phyloP scores from a whole-genome alignment of 2,113 vertebrate genomes.

The Sturnira hondurensis region DNA sequence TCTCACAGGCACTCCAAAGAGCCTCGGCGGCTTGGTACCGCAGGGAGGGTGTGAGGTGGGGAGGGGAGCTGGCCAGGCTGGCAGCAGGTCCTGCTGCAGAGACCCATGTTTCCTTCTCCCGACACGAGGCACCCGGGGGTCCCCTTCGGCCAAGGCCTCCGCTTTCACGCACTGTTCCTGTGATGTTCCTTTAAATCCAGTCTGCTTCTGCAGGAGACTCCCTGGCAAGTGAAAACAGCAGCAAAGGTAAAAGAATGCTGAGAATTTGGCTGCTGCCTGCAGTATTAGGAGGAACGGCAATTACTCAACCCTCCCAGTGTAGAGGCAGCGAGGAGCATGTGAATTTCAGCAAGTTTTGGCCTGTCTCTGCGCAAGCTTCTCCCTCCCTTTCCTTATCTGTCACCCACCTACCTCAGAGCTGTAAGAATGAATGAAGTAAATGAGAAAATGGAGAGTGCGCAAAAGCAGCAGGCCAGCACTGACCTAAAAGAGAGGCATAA shows the following conservation, averaged over 20 bases:
- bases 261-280: conserved; percentile 72
- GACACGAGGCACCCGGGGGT: fast-evolving
- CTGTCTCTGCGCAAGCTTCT: conserved; percentile 52
- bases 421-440: conserved; percentile 19
- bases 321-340: conserved; percentile 56
- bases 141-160: neutral
- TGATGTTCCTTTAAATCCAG: conserved; percentile 66
- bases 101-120: neutral
- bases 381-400: conserved; percentile 47
- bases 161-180: neutral
- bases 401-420: conserved; percentile 49
- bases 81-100: neutral
- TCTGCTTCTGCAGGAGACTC: conserved; percentile 67
- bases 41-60: fast-evolving
- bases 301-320: conserved; percentile 68
- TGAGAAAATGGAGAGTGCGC: conserved; percentile 33
- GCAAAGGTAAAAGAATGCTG: conserved; percentile 75
- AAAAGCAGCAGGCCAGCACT: neutral
- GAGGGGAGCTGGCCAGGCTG: neutral
- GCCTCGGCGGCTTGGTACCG: neutral
- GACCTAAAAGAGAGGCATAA: neutral
- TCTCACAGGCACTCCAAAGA: neutral
- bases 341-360: conserved; percentile 56
- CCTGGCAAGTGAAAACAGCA: conserved; percentile 77
- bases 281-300: conserved; percentile 66